Percentiles rank a stretch among this genome's conserved stretches.
These are phyloP conservation scores for Microchirus variegatus DNA, from an alignment of 2,797 vertebrate species.

Conservation along the genomic window DNA sequence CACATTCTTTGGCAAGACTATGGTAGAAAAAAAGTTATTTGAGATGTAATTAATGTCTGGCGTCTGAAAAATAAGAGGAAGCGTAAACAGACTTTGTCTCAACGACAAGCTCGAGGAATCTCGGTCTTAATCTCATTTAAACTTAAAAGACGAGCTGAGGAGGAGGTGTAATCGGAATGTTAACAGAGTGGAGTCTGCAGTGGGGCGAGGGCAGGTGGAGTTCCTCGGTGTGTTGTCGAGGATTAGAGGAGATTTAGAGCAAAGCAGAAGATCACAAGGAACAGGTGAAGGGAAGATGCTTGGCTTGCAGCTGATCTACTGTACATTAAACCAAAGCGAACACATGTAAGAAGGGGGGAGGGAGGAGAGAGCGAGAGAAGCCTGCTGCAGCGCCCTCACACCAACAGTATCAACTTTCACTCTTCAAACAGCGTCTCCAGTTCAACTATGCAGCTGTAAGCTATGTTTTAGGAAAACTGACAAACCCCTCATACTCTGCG, in stretches of 20 bases:
- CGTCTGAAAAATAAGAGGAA: constrained; percentile 15
- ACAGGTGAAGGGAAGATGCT: constrained; percentile 43
- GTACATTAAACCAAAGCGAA: constrained; percentile 11
- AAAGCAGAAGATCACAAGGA: constrained; percentile 52
- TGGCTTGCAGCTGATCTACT: constrained; percentile 15
- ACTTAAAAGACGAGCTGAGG: constrained; percentile 37
- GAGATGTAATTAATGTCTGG: constrained; percentile 49
- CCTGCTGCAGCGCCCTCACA: constrained; percentile 15
- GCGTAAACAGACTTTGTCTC: constrained; percentile 25
- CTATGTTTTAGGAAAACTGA: constrained; percentile 18
- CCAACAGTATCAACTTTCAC: constrained; percentile 44
- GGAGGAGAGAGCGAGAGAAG: neutral
- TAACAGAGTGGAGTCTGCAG: constrained; percentile 42
- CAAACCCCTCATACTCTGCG: constrained; percentile 14
- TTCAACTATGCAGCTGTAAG: constrained; percentile 35
- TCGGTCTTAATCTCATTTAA: constrained; percentile 13
- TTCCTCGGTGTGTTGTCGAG: constrained; percentile 38
- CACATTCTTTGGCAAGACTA: constrained; percentile 25
- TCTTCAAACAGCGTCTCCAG: constrained; percentile 38
- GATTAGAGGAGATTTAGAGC: constrained; percentile 64
- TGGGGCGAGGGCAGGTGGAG: constrained; percentile 20
- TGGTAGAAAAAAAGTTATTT: constrained; percentile 38
- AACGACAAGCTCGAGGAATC: constrained; percentile 11
- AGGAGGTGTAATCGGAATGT: constrained; percentile 41
- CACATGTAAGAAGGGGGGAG: neutral